phyloP scores from a whole-genome alignment of 2,113 vertebrate genomes.

The Sigmodon hispidus region DNA sequence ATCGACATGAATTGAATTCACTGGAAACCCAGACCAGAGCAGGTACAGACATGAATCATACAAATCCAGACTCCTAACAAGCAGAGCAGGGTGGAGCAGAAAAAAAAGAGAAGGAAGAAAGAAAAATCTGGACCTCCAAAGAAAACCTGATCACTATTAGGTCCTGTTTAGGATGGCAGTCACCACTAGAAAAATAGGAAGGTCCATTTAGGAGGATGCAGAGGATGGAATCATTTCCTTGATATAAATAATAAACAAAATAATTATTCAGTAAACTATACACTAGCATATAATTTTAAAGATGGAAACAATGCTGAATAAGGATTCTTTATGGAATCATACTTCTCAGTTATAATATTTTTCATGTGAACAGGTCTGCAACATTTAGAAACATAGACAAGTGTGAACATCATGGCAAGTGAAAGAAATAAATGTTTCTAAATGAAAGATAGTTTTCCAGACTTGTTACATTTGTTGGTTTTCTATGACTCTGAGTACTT shows the following conservation, averaged over 20 bases:
- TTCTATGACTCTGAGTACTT: not conserved
- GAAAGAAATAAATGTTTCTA: conserved; percentile 27
- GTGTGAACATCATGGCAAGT: not conserved
- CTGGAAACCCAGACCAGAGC: not conserved
- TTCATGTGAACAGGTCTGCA: not conserved
- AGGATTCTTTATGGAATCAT: not conserved
- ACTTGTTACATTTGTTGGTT: not conserved
- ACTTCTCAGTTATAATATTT: conserved; percentile 18
- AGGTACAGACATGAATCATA: not conserved
- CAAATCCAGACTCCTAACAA: not conserved
- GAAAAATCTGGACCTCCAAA: not conserved
- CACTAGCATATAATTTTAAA: conserved; percentile 12
- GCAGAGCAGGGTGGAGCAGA: not conserved
- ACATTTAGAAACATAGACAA: conserved; percentile 27
- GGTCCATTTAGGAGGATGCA: not conserved
- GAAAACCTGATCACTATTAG: not conserved
- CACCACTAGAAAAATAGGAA: not conserved
- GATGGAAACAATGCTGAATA: not conserved
- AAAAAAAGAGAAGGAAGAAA: not conserved
- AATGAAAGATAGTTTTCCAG: conserved; percentile 13
- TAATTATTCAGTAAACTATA: conserved; percentile 23
- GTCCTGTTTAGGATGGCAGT: not conserved
- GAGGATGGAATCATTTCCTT: not conserved
- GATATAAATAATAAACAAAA: not conserved
- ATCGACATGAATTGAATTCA: not conserved